A percentile compares a stretch with the other conserved stretches of the same genome.
Evolutionary conservation across 2,888 invertebrate species (phyloP).

Genomic region (Aphrophora alni): DNA sequence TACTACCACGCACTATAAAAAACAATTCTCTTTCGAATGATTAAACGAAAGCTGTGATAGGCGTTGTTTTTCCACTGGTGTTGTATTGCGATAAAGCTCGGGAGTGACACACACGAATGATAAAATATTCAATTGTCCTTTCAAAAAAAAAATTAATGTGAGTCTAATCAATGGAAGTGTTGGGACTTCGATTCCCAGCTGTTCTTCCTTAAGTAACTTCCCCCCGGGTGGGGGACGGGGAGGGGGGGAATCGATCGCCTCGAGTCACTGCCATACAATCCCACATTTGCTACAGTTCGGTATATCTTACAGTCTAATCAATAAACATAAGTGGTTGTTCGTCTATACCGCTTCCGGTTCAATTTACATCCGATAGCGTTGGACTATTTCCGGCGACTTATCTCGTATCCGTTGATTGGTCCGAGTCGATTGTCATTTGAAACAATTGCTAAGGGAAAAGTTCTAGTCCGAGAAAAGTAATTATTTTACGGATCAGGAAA

Average conservation of each 20-base stretch:
- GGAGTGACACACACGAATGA: too few species aligned
- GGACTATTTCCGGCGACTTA: constrained; percentile 7
- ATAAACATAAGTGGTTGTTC: neutral
- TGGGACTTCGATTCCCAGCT: neutral
- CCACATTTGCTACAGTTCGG: neutral
- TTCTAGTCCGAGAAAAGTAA: neutral
- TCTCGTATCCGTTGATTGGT: constrained; percentile 28
- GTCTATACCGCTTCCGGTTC: constrained; percentile 32
- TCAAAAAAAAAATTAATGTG: neutral
- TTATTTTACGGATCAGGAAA: constrained; percentile 1
- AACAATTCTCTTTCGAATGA: too few species aligned
- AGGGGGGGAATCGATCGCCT: neutral
- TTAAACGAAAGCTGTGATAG: too few species aligned
- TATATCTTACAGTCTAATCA: neutral
- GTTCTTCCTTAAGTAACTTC: neutral
- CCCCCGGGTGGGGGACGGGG: neutral
- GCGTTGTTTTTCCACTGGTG: too few species aligned
- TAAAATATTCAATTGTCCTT: neutral
- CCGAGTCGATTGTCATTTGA: neutral
- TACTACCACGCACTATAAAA: too few species aligned
- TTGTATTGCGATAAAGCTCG: too few species aligned
- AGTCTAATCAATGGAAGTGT: neutral
- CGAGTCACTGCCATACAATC: neutral
- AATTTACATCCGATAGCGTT: constrained; percentile 37
- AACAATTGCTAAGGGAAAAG: neutral